phyloP scores from a whole-genome alignment of 2,113 vertebrate genomes.

The Entelurus aequoreus region DNA sequence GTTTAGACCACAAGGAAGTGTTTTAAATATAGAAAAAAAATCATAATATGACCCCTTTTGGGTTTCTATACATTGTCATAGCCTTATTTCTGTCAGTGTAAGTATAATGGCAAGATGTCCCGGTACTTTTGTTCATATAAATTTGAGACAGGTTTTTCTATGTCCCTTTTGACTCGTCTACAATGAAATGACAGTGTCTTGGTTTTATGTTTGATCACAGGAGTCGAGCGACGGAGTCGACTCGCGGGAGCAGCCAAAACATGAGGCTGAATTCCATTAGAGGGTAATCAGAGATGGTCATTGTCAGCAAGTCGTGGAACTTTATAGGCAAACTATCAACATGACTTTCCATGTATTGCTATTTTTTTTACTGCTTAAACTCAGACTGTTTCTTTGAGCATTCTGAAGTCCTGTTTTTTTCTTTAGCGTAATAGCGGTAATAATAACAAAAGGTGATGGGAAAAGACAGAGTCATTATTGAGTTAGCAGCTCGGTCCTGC shows the following conservation, averaged over 20 bases:
- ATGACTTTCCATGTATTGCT: constrained; percentile 28
- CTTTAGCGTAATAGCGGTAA: constrained; percentile 20
- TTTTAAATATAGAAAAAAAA: too few relatives aligned
- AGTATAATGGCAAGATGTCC: background rate
- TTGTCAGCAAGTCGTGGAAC: constrained; percentile 39
- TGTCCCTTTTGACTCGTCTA: constrained; percentile 51
- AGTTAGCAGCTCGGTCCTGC: constrained; percentile 30
- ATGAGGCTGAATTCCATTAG: constrained; percentile 67
- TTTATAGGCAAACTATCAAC: constrained; percentile 48
- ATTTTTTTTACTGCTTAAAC: constrained; percentile 5
- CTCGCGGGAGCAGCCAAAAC: constrained; percentile 62
- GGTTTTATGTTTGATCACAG: constrained; percentile 72
- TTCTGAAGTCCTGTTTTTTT: constrained; percentile 24
- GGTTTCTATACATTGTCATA: too few relatives aligned
- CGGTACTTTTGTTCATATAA: background rate
- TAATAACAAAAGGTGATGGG: constrained; percentile 37
- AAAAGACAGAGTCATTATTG: constrained; percentile 34
- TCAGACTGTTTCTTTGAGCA: constrained; percentile 18
- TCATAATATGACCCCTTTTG: too few relatives aligned
- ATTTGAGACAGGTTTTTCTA: constrained; percentile 41
- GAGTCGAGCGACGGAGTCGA: constrained; percentile 51
- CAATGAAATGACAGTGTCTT: constrained; percentile 64
- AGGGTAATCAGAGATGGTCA: constrained; percentile 63
- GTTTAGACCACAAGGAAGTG: too few relatives aligned
- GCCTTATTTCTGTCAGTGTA: too few relatives aligned